Conservation (phyloP, 1,140 invertebrate species). For the Tetraneura akinire region DNA sequence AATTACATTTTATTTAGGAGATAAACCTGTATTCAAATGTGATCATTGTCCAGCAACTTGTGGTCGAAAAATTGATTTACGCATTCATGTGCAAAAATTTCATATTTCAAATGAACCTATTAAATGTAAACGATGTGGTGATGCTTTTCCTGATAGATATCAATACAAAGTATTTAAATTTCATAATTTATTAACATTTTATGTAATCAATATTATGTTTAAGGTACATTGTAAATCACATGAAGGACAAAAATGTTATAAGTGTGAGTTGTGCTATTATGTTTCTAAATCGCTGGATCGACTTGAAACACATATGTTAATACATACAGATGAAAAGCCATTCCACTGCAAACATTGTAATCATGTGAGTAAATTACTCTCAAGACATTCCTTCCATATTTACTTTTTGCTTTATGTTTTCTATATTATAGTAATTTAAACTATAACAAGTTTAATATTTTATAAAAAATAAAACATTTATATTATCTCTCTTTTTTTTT, state of each 20-base stretch:
- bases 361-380: conserved; percentile 61
- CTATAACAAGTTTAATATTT: too few species aligned
- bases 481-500: too few species aligned
- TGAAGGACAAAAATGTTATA: conserved; percentile 96
- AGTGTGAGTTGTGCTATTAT: conserved; percentile 92
- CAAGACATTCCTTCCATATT: too few species aligned
- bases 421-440: too few species aligned
- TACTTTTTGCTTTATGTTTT: too few species aligned
- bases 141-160: conserved; percentile 85
- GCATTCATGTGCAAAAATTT: conserved; percentile 94
- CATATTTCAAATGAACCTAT: conserved; percentile 91
- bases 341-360: conserved; percentile 82
- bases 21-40: conserved; percentile 94
- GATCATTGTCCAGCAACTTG: conserved; percentile 95
- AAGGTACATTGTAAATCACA: conserved; percentile 82
- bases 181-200: not conserved
- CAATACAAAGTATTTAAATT: conserved; percentile 61
- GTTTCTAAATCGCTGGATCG: conserved; percentile 89
- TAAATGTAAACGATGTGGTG: conserved; percentile 89
- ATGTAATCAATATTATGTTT: conserved; percentile 43
- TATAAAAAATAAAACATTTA: too few species aligned
- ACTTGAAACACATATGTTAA: conserved; percentile 93
- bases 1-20: conserved; percentile 64
- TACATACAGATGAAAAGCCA: conserved; percentile 92
- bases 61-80: conserved; percentile 92